These are phyloP conservation scores for Chrysomela aeneicollis DNA, from an alignment of 2,888 invertebrate species.

Conservation along the genomic window DNA sequence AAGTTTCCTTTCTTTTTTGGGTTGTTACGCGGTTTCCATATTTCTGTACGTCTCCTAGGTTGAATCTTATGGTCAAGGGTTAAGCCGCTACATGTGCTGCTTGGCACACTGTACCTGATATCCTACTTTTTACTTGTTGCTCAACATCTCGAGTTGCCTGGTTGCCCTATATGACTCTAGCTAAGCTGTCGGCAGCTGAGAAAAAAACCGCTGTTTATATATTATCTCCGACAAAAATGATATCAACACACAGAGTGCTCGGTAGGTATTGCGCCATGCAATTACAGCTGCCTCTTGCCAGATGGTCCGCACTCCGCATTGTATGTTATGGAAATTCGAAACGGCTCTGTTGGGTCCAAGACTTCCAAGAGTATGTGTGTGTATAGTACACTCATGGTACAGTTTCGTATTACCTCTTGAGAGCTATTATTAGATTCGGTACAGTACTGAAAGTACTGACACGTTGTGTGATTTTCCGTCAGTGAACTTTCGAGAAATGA, in stretches of 20 bases:
- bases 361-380: conserved; percentile 19
- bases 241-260: conserved; percentile 30
- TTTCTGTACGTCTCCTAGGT: too few relatives aligned
- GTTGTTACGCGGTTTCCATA: too few relatives aligned
- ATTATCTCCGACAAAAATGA: conserved; percentile 26
- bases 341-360: conserved; percentile 16
- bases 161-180: background rate
- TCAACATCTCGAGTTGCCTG: background rate
- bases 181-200: background rate
- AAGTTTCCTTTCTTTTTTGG: too few relatives aligned
- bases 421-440: conserved; percentile 18
- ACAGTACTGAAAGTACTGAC: background rate
- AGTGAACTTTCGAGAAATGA: too few relatives aligned
- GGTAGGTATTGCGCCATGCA: conserved; percentile 33
- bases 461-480: background rate
- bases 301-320: conserved; percentile 26
- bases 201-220: conserved; percentile 2
- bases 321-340: conserved; percentile 35
- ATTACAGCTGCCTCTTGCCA: conserved; percentile 36
- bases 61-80: too few relatives aligned
- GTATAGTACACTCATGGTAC: conserved; percentile 18
- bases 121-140: background rate
- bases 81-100: too few relatives aligned
- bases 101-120: too few relatives aligned
- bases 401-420: conserved; percentile 20